Evolutionary conservation across 1,140 invertebrate genomes (phyloP).

Genomic region (Monomorium pharaonis): DNA sequence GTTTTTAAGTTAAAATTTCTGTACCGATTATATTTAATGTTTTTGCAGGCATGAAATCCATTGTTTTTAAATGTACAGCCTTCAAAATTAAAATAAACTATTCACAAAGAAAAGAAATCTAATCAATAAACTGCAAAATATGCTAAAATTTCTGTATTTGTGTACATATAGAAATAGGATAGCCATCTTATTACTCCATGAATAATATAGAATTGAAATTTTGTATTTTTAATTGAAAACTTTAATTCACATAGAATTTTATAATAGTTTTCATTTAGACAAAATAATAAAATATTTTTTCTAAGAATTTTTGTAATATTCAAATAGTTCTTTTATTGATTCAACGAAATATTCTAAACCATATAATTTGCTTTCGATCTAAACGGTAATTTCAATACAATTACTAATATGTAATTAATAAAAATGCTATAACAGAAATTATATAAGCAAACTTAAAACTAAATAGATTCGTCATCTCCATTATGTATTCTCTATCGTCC

Average conservation of each 20-base stretch:
- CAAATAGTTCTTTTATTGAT: neutral
- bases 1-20: neutral
- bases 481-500: neutral
- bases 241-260: neutral
- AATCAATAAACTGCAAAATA: neutral
- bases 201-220: neutral
- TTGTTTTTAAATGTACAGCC: neutral
- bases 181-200: neutral
- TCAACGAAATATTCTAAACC: neutral
- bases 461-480: neutral
- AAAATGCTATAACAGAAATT: neutral
- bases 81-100: neutral
- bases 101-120: too few relatives aligned
- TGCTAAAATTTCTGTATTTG: neutral
- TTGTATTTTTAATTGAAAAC: neutral
- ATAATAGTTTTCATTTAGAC: neutral
- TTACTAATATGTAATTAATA: neutral
- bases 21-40: neutral
- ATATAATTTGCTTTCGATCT: neutral
- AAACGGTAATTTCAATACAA: neutral
- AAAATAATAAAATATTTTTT: neutral
- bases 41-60: neutral
- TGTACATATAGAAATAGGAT: neutral
- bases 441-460: constrained; percentile 4
- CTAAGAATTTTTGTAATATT: neutral